Evolutionary conservation across 2,888 invertebrate species (phyloP).

Genomic region (Scelioninae gen. 1): DNA sequence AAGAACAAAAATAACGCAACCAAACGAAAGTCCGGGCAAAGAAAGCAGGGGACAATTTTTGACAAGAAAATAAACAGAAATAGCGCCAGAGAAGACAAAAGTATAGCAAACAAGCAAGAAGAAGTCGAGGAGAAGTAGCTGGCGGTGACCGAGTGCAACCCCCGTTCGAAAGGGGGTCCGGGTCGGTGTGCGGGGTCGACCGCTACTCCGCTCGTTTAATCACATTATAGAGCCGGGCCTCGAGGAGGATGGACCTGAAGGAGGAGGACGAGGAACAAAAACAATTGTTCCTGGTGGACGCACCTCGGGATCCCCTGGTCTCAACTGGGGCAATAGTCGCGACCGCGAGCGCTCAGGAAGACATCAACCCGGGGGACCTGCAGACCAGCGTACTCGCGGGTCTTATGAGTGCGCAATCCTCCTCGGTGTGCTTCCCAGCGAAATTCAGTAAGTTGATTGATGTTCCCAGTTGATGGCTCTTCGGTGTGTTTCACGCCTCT

Average conservation of each 20-base stretch:
- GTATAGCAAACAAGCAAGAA: conserved; percentile 3
- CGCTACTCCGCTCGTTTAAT: conserved; percentile 14
- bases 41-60: no score
- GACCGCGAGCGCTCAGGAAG: conserved; percentile 75
- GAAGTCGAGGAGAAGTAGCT: conserved; percentile 1
- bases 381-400: conserved; percentile 81
- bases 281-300: conserved; percentile 80
- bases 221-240: conserved; percentile 39
- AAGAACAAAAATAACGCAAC: conserved; percentile 60
- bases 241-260: conserved; percentile 80
- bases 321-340: conserved; percentile 81
- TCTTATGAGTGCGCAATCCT: conserved; percentile 82
- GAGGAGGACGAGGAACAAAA: conserved; percentile 80
- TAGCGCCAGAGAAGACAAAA: background rate
- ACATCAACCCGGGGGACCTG: conserved; percentile 79
- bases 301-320: conserved; percentile 82
- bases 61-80: background rate
- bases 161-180: conserved; percentile 30
- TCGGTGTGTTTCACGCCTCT: conserved; percentile 70
- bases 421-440: conserved; percentile 83
- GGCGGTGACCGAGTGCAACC: conserved; percentile 17
- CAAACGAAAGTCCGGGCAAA: background rate
- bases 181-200: conserved; percentile 22
- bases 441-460: conserved; percentile 84
- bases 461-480: no score